These are phyloP conservation scores for Myiozetetes cayanensis DNA, from an alignment of 2,113 vertebrate genomes.

Conservation along the genomic window DNA sequence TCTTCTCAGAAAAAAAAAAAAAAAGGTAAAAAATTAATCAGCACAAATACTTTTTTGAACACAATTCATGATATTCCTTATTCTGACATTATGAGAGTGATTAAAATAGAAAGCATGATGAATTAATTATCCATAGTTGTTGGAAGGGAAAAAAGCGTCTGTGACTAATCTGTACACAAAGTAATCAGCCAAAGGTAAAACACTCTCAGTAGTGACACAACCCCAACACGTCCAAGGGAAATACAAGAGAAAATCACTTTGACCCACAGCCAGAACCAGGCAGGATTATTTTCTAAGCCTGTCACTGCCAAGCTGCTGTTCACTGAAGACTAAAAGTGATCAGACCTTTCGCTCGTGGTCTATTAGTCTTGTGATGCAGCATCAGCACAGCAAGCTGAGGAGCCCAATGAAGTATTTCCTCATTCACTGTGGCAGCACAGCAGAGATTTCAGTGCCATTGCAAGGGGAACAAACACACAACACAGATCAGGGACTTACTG, in stretches of 20 bases:
- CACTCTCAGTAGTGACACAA: background rate
- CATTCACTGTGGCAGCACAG: background rate
- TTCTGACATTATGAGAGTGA: background rate
- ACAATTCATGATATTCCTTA: background rate
- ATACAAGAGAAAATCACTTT: background rate
- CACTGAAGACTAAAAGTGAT: background rate
- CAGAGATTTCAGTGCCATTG: background rate
- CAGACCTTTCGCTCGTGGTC: background rate
- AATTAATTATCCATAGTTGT: background rate
- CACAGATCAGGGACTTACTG: slow-evolving; percentile 65
- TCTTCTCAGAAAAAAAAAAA: background rate
- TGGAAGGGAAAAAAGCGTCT: background rate
- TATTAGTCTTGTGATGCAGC: background rate
- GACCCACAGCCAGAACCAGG: background rate
- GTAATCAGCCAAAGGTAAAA: background rate
- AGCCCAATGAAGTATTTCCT: background rate
- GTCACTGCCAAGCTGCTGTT: background rate
- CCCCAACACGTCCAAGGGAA: background rate
- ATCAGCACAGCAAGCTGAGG: background rate
- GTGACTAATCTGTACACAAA: background rate
- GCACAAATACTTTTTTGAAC: background rate
- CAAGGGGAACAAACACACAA: background rate
- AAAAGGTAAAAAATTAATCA: background rate
- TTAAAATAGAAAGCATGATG: background rate
- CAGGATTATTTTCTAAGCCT: background rate